These are phyloP conservation scores for Caloenas nicobarica DNA, from an alignment of 2,113 vertebrate genomes.

Conservation along the genomic window DNA sequence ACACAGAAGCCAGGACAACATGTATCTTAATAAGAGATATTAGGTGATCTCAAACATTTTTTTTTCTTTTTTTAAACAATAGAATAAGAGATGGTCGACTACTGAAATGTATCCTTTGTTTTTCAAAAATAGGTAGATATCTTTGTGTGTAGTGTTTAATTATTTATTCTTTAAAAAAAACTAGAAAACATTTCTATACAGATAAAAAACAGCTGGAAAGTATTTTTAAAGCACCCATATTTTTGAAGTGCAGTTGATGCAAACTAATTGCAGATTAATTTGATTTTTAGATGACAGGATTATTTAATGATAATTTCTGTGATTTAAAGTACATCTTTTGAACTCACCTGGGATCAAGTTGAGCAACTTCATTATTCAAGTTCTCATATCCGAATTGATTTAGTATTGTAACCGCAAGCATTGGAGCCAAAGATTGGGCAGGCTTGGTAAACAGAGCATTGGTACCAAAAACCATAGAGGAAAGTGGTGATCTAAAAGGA, in stretches of 20 bases:
- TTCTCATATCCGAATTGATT: slow-evolving; percentile 86
- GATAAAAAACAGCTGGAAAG: not conserved
- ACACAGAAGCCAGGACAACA: not conserved
- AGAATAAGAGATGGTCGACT: not conserved
- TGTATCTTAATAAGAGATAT: not conserved
- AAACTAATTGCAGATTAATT: not conserved
- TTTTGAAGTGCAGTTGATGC: not conserved
- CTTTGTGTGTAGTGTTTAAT: not conserved
- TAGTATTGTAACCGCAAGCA: slow-evolving; percentile 82
- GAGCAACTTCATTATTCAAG: slow-evolving; percentile 62
- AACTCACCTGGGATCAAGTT: slow-evolving; percentile 74
- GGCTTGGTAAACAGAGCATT: slow-evolving; percentile 92
- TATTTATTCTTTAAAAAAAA: not conserved
- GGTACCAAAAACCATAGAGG: slow-evolving; percentile 91
- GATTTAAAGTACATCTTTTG: not conserved
- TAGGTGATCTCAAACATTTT: not conserved
- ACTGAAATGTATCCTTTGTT: not conserved
- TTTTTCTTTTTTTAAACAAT: not conserved
- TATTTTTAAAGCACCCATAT: not conserved
- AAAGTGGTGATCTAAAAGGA: slow-evolving; percentile 81
- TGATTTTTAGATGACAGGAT: not conserved
- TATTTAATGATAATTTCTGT: not conserved
- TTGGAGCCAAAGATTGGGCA: slow-evolving; percentile 88
- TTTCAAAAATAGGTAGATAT: not conserved
- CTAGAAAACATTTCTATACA: not conserved